phyloP scores from a whole-genome alignment of 2,113 vertebrate species.

The Microcebus ravelobensis region DNA sequence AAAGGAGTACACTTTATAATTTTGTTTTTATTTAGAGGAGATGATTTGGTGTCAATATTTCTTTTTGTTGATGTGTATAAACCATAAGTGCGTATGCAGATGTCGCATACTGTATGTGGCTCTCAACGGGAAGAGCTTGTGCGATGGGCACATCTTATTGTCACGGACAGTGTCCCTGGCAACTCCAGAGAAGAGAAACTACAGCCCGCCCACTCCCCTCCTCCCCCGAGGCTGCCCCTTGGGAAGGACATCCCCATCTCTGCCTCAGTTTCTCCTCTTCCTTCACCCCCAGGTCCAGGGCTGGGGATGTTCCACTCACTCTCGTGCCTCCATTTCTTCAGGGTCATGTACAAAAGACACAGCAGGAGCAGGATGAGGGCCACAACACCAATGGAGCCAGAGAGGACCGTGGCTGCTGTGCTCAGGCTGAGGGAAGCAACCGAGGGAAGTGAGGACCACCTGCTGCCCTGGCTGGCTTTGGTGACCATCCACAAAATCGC shows the following conservation, averaged over 20 bases:
- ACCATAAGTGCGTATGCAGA: background rate
- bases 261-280: background rate
- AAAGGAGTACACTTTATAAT: background rate
- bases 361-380: constrained; percentile 50
- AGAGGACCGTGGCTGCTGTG: background rate
- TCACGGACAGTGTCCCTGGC: background rate
- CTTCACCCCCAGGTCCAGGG: background rate
- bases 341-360: constrained; percentile 23
- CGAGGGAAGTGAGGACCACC: background rate
- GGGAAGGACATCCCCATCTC: background rate
- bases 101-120: background rate
- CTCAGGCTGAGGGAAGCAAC: background rate
- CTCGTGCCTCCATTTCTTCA: constrained; percentile 63
- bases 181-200: background rate
- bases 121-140: background rate
- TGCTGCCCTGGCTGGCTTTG: background rate
- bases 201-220: background rate
- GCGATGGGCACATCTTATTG: background rate
- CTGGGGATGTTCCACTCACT: constrained; percentile 46
- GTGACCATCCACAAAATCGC: background rate
- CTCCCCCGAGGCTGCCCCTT: too few species aligned
- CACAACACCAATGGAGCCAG: background rate
- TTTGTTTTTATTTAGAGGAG: background rate
- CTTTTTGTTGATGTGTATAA: background rate
- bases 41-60: background rate